Percentiles rank a stretch among this genome's conserved stretches.
Evolutionary conservation across 2,888 invertebrate species (phyloP).

Genomic region (Theretra japonica): DNA sequence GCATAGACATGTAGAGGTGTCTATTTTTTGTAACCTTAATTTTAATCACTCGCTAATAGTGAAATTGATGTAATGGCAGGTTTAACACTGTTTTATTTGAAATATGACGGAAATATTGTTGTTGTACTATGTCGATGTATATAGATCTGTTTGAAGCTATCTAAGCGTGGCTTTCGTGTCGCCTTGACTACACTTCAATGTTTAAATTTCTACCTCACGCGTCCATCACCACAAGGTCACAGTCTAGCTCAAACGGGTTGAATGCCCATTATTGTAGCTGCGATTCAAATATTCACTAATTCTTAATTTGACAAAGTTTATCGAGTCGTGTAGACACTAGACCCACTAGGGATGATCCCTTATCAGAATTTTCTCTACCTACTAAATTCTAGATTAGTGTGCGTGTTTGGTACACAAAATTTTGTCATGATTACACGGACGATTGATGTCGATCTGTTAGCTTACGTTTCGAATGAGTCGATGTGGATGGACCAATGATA

Average conservation of each 20-base stretch:
- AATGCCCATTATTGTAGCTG: neutral
- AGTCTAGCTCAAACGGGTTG: neutral
- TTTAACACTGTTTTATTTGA: neutral
- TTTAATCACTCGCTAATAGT: neutral
- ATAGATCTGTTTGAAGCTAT: neutral
- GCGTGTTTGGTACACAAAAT: conserved; percentile 72
- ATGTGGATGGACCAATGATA: conserved; percentile 78
- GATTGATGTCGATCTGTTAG: conserved; percentile 39
- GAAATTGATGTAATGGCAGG: conserved; percentile 1
- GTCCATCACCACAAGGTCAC: conserved; percentile 3
- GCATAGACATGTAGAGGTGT: neutral
- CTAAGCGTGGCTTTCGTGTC: neutral
- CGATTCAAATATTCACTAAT: conserved; percentile 9
- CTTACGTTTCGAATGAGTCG: conserved; percentile 37
- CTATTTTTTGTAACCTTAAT: neutral
- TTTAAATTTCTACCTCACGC: neutral
- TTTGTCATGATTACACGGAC: conserved; percentile 60
- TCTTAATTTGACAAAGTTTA: conserved; percentile 20
- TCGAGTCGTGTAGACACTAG: neutral
- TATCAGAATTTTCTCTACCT: conserved; percentile 43
- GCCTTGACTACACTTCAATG: conserved; percentile 12
- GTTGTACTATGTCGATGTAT: conserved; percentile 21
- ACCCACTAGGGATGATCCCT: conserved; percentile 35
- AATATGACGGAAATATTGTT: neutral
- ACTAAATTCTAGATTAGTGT: conserved; percentile 57